Base-by-base conservation (phyloP, 1,140 invertebrate species). In the Drosophila kepulauana region DNA sequence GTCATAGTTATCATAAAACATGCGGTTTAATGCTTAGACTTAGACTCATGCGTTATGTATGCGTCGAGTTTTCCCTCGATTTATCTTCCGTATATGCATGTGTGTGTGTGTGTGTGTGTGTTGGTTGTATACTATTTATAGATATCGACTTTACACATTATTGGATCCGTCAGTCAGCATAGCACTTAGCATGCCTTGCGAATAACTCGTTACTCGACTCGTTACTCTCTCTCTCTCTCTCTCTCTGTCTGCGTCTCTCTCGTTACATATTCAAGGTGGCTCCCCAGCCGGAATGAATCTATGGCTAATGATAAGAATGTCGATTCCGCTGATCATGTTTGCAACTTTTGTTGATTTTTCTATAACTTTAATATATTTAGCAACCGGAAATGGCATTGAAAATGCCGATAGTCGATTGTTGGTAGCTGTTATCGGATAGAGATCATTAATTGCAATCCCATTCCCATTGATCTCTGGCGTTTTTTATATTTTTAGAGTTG, bases 1-100 rank as follows among this genome's bases (percentile, higher is more conserved):
- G 76, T 86, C 82, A 82, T 76, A 87, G 76, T 79, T 82, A 87
- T 88, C 84, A 79, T 88, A 77, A 82, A 86, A 77, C 64, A 75
- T 65, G 58, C 65, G 13, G 28, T 25, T 67, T 62, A 56, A 28
- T 56, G 67, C 25, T 38, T 16, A 15, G 30, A 64, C 72, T 67
- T 16, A 15, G 30, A 64, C 72, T 67, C 73, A 62, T 71, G 45
- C 30, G 45, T 75, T 75, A 45, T 75, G 45, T 69, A 82, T 82
- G 30, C 71, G 33, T 33, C n/a, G 33, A 13, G 54, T 63, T 35
- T 41, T 33, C 2, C 71, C 54, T 43, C 35, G 64, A 87, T 81
- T 73, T 64, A 86, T 82, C 79, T 86, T 86, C 82, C 82, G 82
- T 35, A 61, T 72, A 61, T 41, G 62, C 30, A 45, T 16, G 46